Base-by-base conservation (phyloP, 35 echinoderm and acorn worm species). In the Heliocidaris tuberculata region DNA sequence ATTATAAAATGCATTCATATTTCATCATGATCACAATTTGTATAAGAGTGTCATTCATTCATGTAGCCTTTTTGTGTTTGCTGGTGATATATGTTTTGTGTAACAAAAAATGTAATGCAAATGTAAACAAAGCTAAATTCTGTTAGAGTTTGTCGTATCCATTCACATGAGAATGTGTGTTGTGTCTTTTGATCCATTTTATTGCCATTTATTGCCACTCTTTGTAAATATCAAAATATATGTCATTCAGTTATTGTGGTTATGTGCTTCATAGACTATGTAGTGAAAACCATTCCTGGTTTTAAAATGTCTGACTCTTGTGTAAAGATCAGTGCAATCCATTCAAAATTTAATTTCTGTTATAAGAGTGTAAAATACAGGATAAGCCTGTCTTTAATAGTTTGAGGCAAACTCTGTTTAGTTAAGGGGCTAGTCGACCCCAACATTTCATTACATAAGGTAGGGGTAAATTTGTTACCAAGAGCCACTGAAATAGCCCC, bases 211-310 rank as follows among this genome's bases (percentile, higher is more conserved):
- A 19, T 78, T 78, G 65, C 65, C 65, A 78, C 65, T 78, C 65
- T 78, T n/a, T 78, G 65, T 78, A 78, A 78, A 78, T 78, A 78
- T 78, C 15, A 78, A 78, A n/a, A 78, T 78, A 21, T 78, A 78
- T 78, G 65, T 78, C 65, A n/a, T 78, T 78, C 65, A 21, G 21
- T 78, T 78, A 78, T n/a, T 78, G 65, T 78, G 65, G 27, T 78
- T n/a, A 78, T 78, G 24, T 78, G 65, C 65, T 78, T 78, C 65
- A n/a, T 78, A 78, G 65, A 21, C 15, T 78, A 24, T 78, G 65
- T 78, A 24, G 19, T 78, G 5, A 78, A n/a, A 78, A 19, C 65
- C n/a, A 78, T 78, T 78, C 65, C 65, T 78, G 27, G 65, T 78
- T 78, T 78, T 27, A 7, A 78, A 78, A 78, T 71, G 65, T 78